A percentile compares a stretch with the other conserved stretches of the same genome.
Evolutionary conservation across 2,888 invertebrate genomes (phyloP).

Genomic region (Onchidella celtica): DNA sequence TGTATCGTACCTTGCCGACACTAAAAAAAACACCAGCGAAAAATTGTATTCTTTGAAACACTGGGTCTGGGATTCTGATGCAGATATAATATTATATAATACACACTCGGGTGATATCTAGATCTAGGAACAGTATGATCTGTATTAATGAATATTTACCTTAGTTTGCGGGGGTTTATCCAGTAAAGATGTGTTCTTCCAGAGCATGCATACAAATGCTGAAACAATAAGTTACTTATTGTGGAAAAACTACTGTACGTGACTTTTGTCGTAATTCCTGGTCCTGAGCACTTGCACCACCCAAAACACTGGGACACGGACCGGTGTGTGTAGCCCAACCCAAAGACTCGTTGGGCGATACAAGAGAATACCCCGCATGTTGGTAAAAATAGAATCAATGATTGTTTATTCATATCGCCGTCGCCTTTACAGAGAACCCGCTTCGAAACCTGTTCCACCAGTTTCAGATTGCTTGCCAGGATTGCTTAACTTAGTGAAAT

Average conservation of each 20-base stretch:
- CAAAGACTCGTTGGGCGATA: slow-evolving; percentile 1
- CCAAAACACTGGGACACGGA: not conserved
- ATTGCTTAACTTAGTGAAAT: too few species aligned
- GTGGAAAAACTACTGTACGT: not conserved
- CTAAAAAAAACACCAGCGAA: too few species aligned
- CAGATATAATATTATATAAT: too few species aligned
- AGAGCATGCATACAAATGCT: not conserved
- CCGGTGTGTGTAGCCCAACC: slow-evolving; percentile 47
- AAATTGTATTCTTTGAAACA: too few species aligned
- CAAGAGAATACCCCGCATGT: not conserved
- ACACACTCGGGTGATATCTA: too few species aligned
- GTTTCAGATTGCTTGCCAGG: slow-evolving; percentile 30
- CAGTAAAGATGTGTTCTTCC: too few species aligned
- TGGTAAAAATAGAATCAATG: slow-evolving; percentile 28
- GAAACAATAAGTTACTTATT: not conserved
- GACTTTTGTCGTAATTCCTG: not conserved
- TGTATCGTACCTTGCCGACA: too few species aligned
- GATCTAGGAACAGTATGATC: too few species aligned
- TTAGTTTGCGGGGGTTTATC: too few species aligned
- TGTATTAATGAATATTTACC: too few species aligned
- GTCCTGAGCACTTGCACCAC: not conserved
- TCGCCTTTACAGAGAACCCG: slow-evolving; percentile 11
- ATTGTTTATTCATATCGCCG: slow-evolving; percentile 10
- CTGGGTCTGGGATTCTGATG: too few species aligned
- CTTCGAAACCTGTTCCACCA: slow-evolving; percentile 48